Evolutionary conservation across 2,888 invertebrate genomes (phyloP).

Genomic region (Marronus borbonicus): DNA sequence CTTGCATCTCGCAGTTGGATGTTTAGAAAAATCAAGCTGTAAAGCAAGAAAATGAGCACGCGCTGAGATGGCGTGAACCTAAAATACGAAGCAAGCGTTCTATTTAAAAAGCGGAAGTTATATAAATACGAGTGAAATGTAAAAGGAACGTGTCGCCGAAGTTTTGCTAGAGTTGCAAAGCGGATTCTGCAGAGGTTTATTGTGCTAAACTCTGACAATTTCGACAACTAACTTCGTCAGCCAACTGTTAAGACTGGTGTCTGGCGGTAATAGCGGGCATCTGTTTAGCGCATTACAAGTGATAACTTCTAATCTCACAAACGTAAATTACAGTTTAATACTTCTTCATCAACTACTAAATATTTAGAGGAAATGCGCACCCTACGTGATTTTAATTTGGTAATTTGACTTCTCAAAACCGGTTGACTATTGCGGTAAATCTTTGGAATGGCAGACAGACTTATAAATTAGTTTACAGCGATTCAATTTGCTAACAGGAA

Average conservation of each 20-base stretch:
- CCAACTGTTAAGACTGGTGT: slow-evolving; percentile 42
- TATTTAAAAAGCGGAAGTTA: slow-evolving; percentile 49
- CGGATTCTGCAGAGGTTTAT: slow-evolving; percentile 46
- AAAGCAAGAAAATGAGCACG: slow-evolving; percentile 1
- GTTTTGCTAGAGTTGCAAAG: slow-evolving; percentile 44
- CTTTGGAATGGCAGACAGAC: neutral
- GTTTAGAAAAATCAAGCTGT: neutral
- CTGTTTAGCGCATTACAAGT: slow-evolving; percentile 48
- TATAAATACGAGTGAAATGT: slow-evolving; percentile 39
- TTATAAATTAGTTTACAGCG: slow-evolving; percentile 1
- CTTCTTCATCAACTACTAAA: slow-evolving; percentile 43
- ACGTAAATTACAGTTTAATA: slow-evolving; percentile 47
- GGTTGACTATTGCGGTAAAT: neutral
- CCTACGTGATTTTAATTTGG: slow-evolving; percentile 34
- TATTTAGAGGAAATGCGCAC: slow-evolving; percentile 15
- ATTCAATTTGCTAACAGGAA: too few species aligned
- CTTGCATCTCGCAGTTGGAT: neutral
- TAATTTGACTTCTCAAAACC: neutral
- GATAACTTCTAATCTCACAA: slow-evolving; percentile 47
- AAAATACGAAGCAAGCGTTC: slow-evolving; percentile 18
- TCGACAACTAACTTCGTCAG: slow-evolving; percentile 49
- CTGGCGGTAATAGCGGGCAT: slow-evolving; percentile 40
- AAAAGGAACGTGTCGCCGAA: slow-evolving; percentile 24
- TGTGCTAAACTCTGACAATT: slow-evolving; percentile 46
- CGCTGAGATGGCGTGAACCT: slow-evolving; percentile 3